phyloP scores from a whole-genome alignment of 1,140 invertebrate genomes.

The Papilio xuthus region DNA sequence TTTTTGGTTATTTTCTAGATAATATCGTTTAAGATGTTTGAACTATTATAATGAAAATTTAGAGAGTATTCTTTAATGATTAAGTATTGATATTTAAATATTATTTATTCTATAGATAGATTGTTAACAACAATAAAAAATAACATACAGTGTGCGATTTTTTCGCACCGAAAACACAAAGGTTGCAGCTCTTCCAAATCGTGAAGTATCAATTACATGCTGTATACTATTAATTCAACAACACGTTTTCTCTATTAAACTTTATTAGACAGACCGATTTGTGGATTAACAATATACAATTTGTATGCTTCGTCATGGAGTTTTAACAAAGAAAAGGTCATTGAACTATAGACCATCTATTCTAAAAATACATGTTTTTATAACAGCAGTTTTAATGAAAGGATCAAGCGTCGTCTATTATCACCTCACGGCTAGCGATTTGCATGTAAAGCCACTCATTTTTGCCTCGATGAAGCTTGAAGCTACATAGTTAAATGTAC shows the following conservation, averaged over 20 bases:
- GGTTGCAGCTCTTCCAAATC: not conserved
- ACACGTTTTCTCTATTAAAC: constrained; percentile 27
- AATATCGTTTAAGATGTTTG: not conserved
- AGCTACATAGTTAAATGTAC: not conserved
- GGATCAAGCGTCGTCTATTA: constrained; percentile 7
- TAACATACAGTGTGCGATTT: not conserved
- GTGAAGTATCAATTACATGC: constrained; percentile 29
- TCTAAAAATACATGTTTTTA: constrained; percentile 2
- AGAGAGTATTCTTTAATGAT: too few relatives aligned
- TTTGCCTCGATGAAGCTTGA: not conserved
- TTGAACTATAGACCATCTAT: not conserved
- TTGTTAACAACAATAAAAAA: not conserved
- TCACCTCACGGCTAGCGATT: not conserved
- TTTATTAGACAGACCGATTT: not conserved
- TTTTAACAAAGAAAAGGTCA: constrained; percentile 14
- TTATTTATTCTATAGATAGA: not conserved
- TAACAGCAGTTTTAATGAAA: not conserved
- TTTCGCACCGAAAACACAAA: not conserved
- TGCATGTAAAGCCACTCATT: not conserved
- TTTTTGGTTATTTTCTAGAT: not conserved
- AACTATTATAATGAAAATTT: too few relatives aligned
- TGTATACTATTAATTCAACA: not conserved
- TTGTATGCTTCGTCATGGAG: constrained; percentile 18
- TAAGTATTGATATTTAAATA: not conserved
- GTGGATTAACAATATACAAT: constrained; percentile 11